Conservation (phyloP, 2,113 vertebrate species). For the Todiramphus saurophagus region DNA sequence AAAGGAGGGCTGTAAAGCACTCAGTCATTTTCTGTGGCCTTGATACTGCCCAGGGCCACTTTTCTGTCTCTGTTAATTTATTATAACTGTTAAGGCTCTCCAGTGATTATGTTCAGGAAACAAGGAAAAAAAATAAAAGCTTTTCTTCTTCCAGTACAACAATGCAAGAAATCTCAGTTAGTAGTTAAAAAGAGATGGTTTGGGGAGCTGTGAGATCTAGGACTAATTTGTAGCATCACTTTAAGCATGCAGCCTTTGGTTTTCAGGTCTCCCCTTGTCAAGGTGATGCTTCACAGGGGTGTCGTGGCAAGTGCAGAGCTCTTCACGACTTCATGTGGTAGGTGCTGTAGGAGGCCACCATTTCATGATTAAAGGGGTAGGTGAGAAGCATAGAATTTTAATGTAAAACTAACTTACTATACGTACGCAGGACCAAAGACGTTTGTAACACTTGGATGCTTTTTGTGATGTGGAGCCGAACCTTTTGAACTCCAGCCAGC, state of each 20-base stretch:
- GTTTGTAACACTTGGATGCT: not conserved
- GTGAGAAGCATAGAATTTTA: not conserved
- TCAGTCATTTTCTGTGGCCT: not conserved
- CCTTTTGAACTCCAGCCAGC: constrained; percentile 20
- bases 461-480: not conserved
- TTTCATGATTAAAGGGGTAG: not conserved
- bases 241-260: not conserved
- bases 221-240: not conserved
- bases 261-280: not conserved
- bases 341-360: not conserved
- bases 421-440: not conserved
- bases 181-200: not conserved
- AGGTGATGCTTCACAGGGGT: not conserved
- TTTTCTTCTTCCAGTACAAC: not conserved
- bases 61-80: not conserved
- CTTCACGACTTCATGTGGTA: not conserved
- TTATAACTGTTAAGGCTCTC: not conserved
- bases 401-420: not conserved
- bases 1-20: not conserved
- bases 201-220: not conserved
- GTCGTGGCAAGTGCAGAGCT: not conserved
- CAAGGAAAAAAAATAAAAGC: not conserved
- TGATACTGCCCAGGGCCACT: not conserved
- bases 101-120: not conserved
- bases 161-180: not conserved